Evolutionary conservation across 2,888 invertebrate species (phyloP), one percentile per base, ranked within the genome.

Genomic region (Myopa testacea): DNA sequence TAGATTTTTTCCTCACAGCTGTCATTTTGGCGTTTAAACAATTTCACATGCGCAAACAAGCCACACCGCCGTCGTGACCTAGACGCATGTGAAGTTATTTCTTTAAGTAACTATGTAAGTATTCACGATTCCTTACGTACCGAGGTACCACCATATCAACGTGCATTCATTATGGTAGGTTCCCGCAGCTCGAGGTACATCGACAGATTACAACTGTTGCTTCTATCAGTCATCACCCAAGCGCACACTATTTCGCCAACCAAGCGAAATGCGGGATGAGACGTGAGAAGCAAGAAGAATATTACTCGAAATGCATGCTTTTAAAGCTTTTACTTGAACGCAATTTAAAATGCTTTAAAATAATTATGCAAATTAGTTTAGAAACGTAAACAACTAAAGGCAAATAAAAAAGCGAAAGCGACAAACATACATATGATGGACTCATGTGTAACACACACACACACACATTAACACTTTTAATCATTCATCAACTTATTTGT

Each of bases 51-150:
- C 75, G 75, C 75, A 69, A 65, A 67, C 67, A 37, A 65, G 16
- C 40, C 16, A 74, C 74, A 4, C 40, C 52, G 19, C 19, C 50
- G n/a, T 78, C 26, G 26, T 83, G 83, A 85, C 83, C 84, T 82
- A 84, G 82, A 79, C 81, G 71, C 82, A 80, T 84, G 84, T 81
- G 82, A 84, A 83, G 12, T 65, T 65, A 65, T 37, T 65, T 65
- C 8, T 70, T 50, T 34, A 14, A 26, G 55, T 19, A 55, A 16
- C 12, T n/a, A n/a, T n/a, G n/a, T n/a, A n/a, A n/a, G n/a, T n/a
- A n/a, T n/a, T 37, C 8, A 67, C 40, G 38, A 14, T 38, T n/a
- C 10, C n/a, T 38, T 34, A 67, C n/a, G 8, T 62, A 62, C 7
- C 8, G 58, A n/a, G 4, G 58, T 19, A 19, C 62, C 26, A 10